phyloP scores from a whole-genome alignment of 35 echinoderm and acorn worm species.

The Chiridota heheva region DNA sequence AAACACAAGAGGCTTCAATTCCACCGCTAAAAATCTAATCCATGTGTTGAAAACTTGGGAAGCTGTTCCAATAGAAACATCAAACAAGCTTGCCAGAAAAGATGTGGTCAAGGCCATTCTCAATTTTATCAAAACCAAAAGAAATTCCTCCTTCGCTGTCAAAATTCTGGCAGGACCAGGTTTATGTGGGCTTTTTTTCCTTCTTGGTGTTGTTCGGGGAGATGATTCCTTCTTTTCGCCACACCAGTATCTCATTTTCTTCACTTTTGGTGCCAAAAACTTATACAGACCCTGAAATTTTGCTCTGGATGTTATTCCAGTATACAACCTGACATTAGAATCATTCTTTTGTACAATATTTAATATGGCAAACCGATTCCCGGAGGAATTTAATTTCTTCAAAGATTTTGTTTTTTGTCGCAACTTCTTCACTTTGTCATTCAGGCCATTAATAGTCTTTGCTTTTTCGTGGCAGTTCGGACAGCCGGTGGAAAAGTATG shows the following conservation, averaged over 20 bases:
- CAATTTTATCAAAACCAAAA: slow-evolving; percentile 50
- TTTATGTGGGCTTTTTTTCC: slow-evolving; percentile 13
- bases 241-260: slow-evolving; percentile 53
- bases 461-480: not conserved
- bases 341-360: slow-evolving; percentile 18
- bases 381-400: not conserved
- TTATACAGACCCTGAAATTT: slow-evolving; percentile 26
- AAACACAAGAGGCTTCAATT: slow-evolving; percentile 36
- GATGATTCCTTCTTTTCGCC: not conserved
- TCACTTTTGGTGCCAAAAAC: slow-evolving; percentile 14
- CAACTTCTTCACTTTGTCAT: not conserved
- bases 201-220: not conserved
- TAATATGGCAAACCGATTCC: not conserved
- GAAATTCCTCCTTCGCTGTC: slow-evolving; percentile 40
- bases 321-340: slow-evolving; percentile 22
- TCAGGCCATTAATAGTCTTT: not conserved
- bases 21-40: slow-evolving; percentile 48
- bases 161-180: slow-evolving; percentile 33
- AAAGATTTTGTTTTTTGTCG: not conserved
- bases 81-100: slow-evolving; percentile 39
- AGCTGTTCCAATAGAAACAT: not conserved
- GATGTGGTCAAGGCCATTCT: slow-evolving; percentile 17
- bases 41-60: slow-evolving; percentile 53
- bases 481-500: not conserved
- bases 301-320: slow-evolving; percentile 16